These are phyloP conservation scores for Venturia canescens DNA, from an alignment of 1,140 invertebrate species.

Conservation along the genomic window DNA sequence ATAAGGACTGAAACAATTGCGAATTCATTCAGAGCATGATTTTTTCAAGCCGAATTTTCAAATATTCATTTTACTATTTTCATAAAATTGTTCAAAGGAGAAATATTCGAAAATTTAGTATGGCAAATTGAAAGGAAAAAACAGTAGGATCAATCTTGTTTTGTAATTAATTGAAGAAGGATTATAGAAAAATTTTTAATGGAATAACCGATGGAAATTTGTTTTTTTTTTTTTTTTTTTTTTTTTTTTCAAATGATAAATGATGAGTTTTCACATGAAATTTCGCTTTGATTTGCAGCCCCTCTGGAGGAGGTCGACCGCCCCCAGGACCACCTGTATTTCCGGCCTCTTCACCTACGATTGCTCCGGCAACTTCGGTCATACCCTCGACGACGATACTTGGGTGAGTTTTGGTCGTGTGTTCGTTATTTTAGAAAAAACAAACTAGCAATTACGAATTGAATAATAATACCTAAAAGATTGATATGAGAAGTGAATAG, in stretches of 20 bases:
- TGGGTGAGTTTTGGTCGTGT: slow-evolving; percentile 66
- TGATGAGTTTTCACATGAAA: no score
- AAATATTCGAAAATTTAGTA: no score
- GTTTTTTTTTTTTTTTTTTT: background rate
- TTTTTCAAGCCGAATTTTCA: no score
- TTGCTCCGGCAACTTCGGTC: slow-evolving; percentile 64
- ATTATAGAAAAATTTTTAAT: no score
- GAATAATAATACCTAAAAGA: background rate
- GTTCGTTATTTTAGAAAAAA: background rate
- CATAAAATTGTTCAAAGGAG: no score
- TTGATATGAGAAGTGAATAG: no score
- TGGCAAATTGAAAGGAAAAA: no score
- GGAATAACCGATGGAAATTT: no score
- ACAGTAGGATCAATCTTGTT: no score
- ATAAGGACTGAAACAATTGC: no score
- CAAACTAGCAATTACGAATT: slow-evolving; percentile 7
- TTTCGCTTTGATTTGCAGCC: slow-evolving; percentile 66
- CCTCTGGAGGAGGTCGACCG: slow-evolving; percentile 68
- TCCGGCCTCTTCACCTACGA: slow-evolving; percentile 69
- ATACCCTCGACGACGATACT: slow-evolving; percentile 69
- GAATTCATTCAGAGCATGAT: background rate
- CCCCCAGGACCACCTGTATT: slow-evolving; percentile 75
- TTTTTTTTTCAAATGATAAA: background rate
- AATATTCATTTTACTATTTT: no score
- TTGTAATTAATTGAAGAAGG: no score